Conservation (phyloP, 2,888 invertebrate genomes). For the Drosophila prostipennis region DNA sequence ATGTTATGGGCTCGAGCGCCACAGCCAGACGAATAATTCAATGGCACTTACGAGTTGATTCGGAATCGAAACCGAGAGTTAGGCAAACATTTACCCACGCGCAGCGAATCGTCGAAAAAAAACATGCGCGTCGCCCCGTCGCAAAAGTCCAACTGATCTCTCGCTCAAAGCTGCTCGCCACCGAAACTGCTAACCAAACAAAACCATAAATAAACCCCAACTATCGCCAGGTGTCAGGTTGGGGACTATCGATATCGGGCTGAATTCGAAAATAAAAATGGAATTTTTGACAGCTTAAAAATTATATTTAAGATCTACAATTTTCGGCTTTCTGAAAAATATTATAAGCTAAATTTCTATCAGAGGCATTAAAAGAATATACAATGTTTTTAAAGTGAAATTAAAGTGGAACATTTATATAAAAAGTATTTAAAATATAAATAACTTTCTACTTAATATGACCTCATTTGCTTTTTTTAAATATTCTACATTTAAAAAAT, state of each 20-base stretch:
- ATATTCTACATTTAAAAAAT: no score
- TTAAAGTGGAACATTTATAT: no score
- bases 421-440: no score
- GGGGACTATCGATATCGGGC: conserved; percentile 18
- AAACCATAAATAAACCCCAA: conserved; percentile 10
- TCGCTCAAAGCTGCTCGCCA: conserved; percentile 23
- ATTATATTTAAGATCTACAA: no score
- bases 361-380: no score
- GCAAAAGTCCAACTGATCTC: conserved; percentile 59
- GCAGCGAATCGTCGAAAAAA: background rate
- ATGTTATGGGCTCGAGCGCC: conserved; percentile 5
- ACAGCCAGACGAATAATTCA: conserved; percentile 12
- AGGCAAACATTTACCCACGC: conserved; percentile 19
- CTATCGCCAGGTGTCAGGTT: conserved; percentile 20
- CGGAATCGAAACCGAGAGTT: conserved; percentile 19
- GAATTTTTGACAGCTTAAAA: no score
- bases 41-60: conserved; percentile 23
- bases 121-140: conserved; percentile 38
- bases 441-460: no score
- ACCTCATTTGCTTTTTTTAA: no score
- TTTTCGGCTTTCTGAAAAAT: no score
- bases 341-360: no score
- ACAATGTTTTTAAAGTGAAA: no score
- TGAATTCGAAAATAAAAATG: no score
- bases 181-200: conserved; percentile 11